These are phyloP conservation scores for Hesperia comma DNA, from an alignment of 2,888 invertebrate genomes.

Conservation along the genomic window DNA sequence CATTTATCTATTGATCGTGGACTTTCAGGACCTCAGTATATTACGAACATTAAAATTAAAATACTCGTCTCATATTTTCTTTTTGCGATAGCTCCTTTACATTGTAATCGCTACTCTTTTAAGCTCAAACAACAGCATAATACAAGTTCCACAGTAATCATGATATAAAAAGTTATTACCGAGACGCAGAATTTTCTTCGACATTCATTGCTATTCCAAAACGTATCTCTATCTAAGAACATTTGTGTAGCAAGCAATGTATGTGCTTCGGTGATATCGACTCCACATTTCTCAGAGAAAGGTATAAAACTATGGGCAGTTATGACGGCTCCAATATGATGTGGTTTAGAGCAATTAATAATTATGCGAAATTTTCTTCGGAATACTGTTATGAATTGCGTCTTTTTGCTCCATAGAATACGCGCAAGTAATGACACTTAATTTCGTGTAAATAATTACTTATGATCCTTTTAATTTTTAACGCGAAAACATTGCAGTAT, in stretches of 20 bases:
- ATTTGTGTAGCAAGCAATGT: not conserved
- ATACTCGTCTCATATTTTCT: too few relatives aligned
- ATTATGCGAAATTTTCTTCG: conserved; percentile 11
- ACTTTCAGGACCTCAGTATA: too few relatives aligned
- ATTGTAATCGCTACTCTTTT: not conserved
- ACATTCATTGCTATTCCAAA: conserved; percentile 12
- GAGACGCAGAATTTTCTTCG: not conserved
- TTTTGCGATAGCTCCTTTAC: not conserved
- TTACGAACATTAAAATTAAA: too few relatives aligned
- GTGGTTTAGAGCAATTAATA: conserved; percentile 17
- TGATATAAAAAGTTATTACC: conserved; percentile 8
- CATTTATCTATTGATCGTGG: too few relatives aligned
- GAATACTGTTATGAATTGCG: conserved; percentile 4
- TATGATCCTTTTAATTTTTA: conserved; percentile 1
- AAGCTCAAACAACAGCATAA: not conserved
- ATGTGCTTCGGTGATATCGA: not conserved
- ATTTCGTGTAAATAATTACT: conserved; percentile 3
- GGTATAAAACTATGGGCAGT: conserved; percentile 1
- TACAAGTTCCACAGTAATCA: conserved; percentile 7
- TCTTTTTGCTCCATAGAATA: conserved; percentile 2
- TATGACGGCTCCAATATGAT: conserved; percentile 16
- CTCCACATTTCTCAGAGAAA: not conserved
- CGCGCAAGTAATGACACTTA: not conserved
- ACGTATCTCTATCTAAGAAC: not conserved
- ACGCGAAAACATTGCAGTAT: not conserved